Percentiles rank a stretch among this genome's conserved stretches.
Evolutionary conservation across 2,113 vertebrate species (phyloP).

Genomic region (Oophaga pumilio): DNA sequence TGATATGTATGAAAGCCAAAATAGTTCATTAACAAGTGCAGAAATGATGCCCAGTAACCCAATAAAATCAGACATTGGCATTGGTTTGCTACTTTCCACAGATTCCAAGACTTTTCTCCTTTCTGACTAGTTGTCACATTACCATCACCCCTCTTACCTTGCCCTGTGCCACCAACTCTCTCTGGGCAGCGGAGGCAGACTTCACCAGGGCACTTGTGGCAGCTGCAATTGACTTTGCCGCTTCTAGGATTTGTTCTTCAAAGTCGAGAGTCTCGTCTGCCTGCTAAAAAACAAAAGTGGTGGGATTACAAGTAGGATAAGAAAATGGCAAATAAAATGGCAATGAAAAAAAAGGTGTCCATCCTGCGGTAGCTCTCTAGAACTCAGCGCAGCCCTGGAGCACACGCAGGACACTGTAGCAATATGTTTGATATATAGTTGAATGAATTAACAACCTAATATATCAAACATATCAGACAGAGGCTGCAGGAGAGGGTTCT

Average conservation of each 20-base stretch:
- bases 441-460: conserved; percentile 99
- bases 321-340: not conserved
- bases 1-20: too few species aligned
- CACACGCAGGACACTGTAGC: conserved; percentile 99
- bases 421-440: conserved; percentile 99
- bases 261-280: conserved; percentile 97
- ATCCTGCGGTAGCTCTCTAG: conserved; percentile 32
- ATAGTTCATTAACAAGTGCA: too few species aligned
- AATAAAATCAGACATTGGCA: too few species aligned
- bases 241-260: conserved; percentile 98
- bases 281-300: conserved; percentile 82
- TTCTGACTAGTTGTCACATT: not conserved
- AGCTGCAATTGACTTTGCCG: conserved; percentile 96
- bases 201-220: conserved; percentile 97
- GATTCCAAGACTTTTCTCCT: too few species aligned
- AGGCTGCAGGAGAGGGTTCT: conserved; percentile 96
- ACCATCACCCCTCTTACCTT: conserved; percentile 79
- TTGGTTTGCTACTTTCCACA: too few species aligned
- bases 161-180: conserved; percentile 96
- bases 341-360: not conserved
- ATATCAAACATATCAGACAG: conserved; percentile 99
- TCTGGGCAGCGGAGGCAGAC: conserved; percentile 95
- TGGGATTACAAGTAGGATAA: not conserved
- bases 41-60: too few species aligned
- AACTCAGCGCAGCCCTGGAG: conserved; percentile 77